phyloP scores from a whole-genome alignment of 2,888 invertebrate species.

The Thymelicus acteon region DNA sequence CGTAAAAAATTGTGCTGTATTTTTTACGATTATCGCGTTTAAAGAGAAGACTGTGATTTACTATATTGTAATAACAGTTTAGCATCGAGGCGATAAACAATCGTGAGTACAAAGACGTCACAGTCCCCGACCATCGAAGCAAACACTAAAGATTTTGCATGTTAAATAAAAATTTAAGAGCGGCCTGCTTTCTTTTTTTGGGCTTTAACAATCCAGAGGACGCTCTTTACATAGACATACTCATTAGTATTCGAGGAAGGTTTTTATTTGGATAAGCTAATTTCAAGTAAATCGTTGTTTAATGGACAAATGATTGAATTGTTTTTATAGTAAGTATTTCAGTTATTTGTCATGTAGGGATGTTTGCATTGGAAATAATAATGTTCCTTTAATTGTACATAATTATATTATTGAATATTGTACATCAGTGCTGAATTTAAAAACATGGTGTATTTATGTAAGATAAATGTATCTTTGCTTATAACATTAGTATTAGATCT shows the following conservation, averaged over 20 bases:
- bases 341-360: no score
- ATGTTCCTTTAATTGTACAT: no score
- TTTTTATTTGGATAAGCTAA: not conserved
- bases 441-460: no score
- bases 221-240: not conserved
- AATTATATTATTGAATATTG: no score
- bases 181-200: not conserved
- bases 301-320: not conserved
- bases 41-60: no score
- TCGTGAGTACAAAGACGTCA: not conserved
- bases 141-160: slow-evolving; percentile 4
- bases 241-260: not conserved
- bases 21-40: no score
- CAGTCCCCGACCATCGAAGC: not conserved
- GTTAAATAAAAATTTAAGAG: not conserved
- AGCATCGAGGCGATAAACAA: not conserved
- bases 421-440: no score
- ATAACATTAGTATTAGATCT: no score
- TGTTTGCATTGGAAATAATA: no score
- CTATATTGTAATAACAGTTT: no score
- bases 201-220: not conserved
- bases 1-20: no score
- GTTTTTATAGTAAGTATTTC: not conserved
- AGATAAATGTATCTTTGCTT: no score
- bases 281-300: not conserved